Evolutionary conservation across 2,797 vertebrate species (phyloP).

Genomic region (Peromyscus nudipes): DNA sequence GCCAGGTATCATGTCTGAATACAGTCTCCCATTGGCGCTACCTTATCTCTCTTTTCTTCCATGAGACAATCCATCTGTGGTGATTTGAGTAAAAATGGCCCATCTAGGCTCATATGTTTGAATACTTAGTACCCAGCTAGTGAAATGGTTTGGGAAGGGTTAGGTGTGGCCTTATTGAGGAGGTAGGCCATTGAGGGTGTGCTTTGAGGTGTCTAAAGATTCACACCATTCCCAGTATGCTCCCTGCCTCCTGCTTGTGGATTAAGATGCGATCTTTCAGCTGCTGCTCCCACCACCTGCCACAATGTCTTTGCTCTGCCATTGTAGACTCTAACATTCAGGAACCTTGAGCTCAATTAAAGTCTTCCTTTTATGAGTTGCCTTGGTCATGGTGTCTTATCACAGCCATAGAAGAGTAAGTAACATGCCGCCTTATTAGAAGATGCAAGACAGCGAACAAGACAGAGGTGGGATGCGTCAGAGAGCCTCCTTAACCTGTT

Average conservation of each 20-base stretch:
- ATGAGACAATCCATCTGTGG: neutral
- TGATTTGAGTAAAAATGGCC: neutral
- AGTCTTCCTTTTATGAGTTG: neutral
- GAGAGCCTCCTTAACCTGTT: neutral
- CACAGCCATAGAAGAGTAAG: neutral
- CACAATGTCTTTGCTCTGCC: neutral
- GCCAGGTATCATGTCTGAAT: neutral
- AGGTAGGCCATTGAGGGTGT: too few species aligned
- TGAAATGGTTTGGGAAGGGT: neutral
- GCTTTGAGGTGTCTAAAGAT: neutral
- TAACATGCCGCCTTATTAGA: neutral
- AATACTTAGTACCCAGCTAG: neutral
- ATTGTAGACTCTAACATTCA: neutral
- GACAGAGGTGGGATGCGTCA: accelerated
- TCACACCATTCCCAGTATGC: neutral
- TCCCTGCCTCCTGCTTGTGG: neutral
- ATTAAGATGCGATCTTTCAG: neutral
- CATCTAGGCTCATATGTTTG: neutral
- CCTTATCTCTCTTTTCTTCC: too few species aligned
- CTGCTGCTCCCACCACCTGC: neutral
- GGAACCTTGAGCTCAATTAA: neutral
- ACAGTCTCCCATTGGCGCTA: neutral
- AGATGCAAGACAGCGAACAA: neutral
- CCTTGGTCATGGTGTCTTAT: neutral
- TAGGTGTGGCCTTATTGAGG: neutral